Evolutionary conservation across 2,888 invertebrate species (phyloP).

Genomic region (Limnephilus auricula): DNA sequence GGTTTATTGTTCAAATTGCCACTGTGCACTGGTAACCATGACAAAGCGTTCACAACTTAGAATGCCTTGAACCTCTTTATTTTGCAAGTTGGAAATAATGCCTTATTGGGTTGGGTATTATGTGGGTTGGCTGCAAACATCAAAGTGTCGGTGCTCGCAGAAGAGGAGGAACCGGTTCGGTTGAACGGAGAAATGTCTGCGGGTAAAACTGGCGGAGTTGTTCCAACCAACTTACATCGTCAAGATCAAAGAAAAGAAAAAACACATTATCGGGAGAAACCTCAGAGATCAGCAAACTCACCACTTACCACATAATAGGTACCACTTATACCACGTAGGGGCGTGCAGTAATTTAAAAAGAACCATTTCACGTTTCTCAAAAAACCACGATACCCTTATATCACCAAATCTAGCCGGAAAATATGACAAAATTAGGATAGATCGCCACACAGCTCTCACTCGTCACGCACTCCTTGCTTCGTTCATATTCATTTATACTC

Average conservation of each 20-base stretch:
- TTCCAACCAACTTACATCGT: not conserved
- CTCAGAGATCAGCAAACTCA: not conserved
- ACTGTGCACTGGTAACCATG: not conserved
- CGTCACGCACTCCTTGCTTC: too few species aligned
- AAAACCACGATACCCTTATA: not conserved
- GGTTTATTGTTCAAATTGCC: not conserved
- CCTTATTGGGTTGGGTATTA: not conserved
- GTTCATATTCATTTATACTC: too few species aligned
- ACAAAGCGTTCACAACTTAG: not conserved
- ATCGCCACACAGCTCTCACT: too few species aligned
- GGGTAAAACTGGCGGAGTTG: not conserved
- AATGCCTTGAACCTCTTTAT: not conserved
- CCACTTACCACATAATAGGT: too few species aligned
- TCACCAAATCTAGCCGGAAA: too few species aligned
- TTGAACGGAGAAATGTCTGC: slow-evolving; percentile 22
- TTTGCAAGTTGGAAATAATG: not conserved
- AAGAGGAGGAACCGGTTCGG: slow-evolving; percentile 39
- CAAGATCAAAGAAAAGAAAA: not conserved
- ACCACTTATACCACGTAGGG: not conserved
- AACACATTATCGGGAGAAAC: not conserved
- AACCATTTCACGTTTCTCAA: not conserved
- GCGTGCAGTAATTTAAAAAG: not conserved
- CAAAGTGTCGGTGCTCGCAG: slow-evolving; percentile 23
- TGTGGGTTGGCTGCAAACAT: not conserved
- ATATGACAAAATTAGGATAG: too few species aligned